These are phyloP conservation scores for Lymantria monacha DNA, from an alignment of 2,888 invertebrate genomes.

Conservation along the genomic window DNA sequence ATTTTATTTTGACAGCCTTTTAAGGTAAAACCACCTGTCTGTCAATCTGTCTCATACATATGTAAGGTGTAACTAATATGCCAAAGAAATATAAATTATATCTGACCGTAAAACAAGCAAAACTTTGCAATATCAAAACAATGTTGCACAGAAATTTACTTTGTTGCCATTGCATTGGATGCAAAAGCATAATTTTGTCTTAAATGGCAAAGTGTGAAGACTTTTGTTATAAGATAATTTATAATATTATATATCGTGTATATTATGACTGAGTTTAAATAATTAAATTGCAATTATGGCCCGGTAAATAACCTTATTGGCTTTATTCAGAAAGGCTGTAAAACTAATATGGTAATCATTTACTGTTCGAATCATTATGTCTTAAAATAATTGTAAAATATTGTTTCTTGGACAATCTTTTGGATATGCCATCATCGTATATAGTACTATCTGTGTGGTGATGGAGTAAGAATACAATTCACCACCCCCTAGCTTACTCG, in stretches of 20 bases:
- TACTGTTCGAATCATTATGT: neutral
- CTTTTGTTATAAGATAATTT: slow-evolving; percentile 24
- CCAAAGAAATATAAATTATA: neutral
- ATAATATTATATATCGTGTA: slow-evolving; percentile 27
- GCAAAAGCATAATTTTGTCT: slow-evolving; percentile 9
- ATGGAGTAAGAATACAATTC: too few relatives aligned
- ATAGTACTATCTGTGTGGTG: too few relatives aligned
- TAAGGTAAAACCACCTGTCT: neutral
- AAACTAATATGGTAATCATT: neutral
- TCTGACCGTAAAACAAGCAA: neutral
- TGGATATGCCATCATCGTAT: too few relatives aligned
- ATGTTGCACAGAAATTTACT: slow-evolving; percentile 3
- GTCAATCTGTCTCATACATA: neutral
- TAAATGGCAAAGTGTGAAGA: slow-evolving; percentile 9
- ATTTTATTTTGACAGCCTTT: neutral
- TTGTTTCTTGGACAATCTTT: neutral
- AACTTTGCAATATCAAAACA: neutral
- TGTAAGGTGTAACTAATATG: neutral
- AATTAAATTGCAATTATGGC: slow-evolving; percentile 16
- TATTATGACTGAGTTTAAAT: slow-evolving; percentile 25
- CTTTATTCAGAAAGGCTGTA: neutral
- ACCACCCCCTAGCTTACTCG: too few relatives aligned
- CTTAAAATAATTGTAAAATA: neutral
- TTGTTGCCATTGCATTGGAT: slow-evolving; percentile 1
- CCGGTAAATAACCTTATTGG: neutral